These are phyloP conservation scores for Steinernema carpocapsae DNA, from an alignment of 2,888 invertebrate species.

Conservation along the genomic window DNA sequence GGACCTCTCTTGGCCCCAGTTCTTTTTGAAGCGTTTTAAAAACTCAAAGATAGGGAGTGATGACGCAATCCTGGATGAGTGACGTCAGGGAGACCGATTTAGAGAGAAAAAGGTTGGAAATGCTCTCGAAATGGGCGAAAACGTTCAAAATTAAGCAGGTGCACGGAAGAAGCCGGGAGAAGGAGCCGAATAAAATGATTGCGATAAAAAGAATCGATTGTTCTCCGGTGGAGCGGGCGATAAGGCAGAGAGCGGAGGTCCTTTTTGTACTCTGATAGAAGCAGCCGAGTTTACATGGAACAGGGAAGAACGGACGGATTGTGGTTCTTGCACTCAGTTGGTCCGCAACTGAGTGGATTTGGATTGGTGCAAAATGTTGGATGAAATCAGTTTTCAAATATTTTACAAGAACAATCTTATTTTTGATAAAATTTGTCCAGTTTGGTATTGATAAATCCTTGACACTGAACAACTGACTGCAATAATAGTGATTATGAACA, in stretches of 20 bases:
- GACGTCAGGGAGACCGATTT: neutral
- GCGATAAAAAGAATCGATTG: constrained; percentile 31
- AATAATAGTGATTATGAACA: too few species aligned
- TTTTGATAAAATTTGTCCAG: neutral
- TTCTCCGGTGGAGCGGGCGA: constrained; percentile 18
- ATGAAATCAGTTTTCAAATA: too few species aligned
- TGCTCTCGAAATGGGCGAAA: neutral
- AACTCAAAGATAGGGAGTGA: too few species aligned
- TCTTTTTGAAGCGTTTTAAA: neutral
- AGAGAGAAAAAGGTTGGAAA: neutral
- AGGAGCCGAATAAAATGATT: neutral
- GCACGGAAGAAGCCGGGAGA: neutral
- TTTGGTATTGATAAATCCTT: too few species aligned
- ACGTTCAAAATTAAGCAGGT: neutral
- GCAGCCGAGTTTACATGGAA: neutral
- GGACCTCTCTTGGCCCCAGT: neutral
- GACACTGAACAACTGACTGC: too few species aligned
- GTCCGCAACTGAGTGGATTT: too few species aligned
- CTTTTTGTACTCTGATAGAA: constrained; percentile 6
- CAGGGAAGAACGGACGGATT: neutral
- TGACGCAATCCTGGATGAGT: neutral
- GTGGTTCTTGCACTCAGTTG: too few species aligned
- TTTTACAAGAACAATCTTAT: too few species aligned
- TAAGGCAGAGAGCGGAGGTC: constrained; percentile 28
- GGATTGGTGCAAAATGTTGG: too few species aligned